These are phyloP conservation scores for Columba livia DNA, from an alignment of 2,113 vertebrate species.

Conservation along the genomic window DNA sequence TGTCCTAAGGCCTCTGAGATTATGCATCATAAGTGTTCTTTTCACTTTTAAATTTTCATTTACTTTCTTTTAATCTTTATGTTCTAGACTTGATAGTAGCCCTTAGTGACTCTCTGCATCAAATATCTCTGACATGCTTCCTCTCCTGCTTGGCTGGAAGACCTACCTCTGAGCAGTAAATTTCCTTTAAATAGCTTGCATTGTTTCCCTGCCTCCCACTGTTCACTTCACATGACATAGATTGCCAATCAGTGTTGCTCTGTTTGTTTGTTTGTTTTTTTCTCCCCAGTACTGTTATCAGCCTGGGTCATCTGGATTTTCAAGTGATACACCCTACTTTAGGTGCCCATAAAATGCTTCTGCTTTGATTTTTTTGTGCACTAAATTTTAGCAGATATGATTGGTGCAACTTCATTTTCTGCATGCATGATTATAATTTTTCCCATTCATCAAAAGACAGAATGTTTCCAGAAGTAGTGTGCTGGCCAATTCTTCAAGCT, in stretches of 20 bases:
- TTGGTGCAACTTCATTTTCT: neutral
- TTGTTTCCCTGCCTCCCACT: neutral
- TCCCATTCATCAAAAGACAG: neutral
- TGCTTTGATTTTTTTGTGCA: neutral
- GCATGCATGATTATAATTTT: neutral
- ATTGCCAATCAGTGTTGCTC: neutral
- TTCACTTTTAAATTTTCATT: neutral
- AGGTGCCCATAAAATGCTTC: neutral
- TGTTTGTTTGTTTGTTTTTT: neutral
- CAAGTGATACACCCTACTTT: neutral
- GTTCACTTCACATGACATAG: slow-evolving; percentile 13
- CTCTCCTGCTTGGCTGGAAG: neutral
- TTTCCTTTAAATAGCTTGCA: neutral
- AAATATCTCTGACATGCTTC: neutral
- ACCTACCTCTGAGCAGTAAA: neutral
- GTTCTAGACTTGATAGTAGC: neutral
- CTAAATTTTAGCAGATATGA: neutral
- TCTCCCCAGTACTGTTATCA: neutral
- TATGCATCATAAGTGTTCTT: neutral
- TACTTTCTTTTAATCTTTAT: neutral
- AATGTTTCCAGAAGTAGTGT: neutral
- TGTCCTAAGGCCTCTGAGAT: neutral
- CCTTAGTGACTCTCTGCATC: neutral
- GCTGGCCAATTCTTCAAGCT: neutral
- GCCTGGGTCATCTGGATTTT: neutral